phyloP scores from a whole-genome alignment of 2,888 invertebrate genomes.

The Halictus ligatus region DNA sequence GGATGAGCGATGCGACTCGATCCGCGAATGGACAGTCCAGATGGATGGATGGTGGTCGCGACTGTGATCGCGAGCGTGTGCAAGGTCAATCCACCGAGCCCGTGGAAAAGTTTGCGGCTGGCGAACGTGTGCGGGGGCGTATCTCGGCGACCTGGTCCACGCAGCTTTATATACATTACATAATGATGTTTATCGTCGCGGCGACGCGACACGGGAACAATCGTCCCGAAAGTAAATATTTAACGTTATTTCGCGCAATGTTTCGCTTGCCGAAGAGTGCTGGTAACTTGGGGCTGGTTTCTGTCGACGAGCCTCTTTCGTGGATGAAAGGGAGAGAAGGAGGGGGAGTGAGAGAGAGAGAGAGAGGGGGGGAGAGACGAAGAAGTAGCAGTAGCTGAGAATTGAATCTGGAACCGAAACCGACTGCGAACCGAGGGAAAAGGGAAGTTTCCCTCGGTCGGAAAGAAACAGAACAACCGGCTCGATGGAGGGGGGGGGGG shows the following conservation, averaged over 20 bases:
- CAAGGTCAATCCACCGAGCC: slow-evolving; percentile 57
- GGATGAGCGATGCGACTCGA: slow-evolving; percentile 68
- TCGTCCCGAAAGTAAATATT: slow-evolving; percentile 83
- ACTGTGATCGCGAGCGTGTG: not conserved
- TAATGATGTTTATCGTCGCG: slow-evolving; percentile 84
- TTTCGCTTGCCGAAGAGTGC: slow-evolving; percentile 77
- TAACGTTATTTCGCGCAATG: slow-evolving; percentile 84
- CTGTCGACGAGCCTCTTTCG: not conserved
- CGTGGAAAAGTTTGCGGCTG: slow-evolving; percentile 52
- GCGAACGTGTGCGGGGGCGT: slow-evolving; percentile 43
- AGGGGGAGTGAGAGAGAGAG: too few species aligned
- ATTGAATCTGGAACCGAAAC: slow-evolving; percentile 74
- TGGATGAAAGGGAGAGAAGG: slow-evolving; percentile 1
- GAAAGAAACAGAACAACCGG: slow-evolving; percentile 46
- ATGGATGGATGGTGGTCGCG: slow-evolving; percentile 37
- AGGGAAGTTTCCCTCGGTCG: slow-evolving; percentile 23
- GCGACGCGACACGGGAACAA: slow-evolving; percentile 78
- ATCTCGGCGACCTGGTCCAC: slow-evolving; percentile 51
- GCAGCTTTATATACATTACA: slow-evolving; percentile 83
- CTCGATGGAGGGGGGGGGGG: not conserved
- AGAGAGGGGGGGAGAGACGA: not conserved
- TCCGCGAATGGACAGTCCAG: slow-evolving; percentile 57
- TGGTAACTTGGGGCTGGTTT: slow-evolving; percentile 36
- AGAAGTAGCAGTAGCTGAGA: slow-evolving; percentile 69
- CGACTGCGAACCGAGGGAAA: slow-evolving; percentile 37